These are phyloP conservation scores for Leptatherina wallacei DNA, from an alignment of 2,797 vertebrate species.

Conservation along the genomic window DNA sequence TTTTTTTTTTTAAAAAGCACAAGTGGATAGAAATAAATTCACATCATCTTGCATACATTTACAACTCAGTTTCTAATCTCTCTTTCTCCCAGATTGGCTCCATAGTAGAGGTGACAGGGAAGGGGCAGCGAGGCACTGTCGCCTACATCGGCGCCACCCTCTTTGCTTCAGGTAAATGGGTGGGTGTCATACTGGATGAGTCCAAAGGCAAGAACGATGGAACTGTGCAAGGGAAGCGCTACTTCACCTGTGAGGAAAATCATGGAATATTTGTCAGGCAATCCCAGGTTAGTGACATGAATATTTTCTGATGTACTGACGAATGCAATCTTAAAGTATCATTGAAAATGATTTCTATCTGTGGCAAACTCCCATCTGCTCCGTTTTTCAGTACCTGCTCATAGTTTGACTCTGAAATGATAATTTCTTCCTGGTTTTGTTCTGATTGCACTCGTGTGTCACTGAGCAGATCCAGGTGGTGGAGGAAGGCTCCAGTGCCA, in stretches of 20 bases:
- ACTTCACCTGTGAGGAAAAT: constrained; percentile 95
- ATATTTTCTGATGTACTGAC: neutral
- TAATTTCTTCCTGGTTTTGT: neutral
- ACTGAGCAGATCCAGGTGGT: constrained; percentile 92
- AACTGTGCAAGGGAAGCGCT: constrained; percentile 94
- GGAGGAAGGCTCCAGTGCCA: constrained; percentile 91
- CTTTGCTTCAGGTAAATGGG: constrained; percentile 97
- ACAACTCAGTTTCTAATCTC: neutral
- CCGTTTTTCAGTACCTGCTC: neutral
- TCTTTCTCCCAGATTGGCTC: constrained; percentile 86
- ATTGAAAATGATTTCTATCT: neutral
- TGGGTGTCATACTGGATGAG: constrained; percentile 95
- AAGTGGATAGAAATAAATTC: neutral
- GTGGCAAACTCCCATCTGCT: neutral
- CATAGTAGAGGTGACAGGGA: constrained; percentile 94
- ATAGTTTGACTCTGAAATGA: neutral
- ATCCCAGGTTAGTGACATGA: constrained; percentile 87
- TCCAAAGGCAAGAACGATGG: constrained; percentile 97
- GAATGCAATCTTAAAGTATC: neutral
- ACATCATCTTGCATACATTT: rapidly evolving
- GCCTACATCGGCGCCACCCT: constrained; percentile 95
- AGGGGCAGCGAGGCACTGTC: constrained; percentile 93
- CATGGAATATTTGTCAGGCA: constrained; percentile 97
- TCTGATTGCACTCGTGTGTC: neutral
- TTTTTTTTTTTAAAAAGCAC: neutral